Base-by-base conservation (phyloP, 1,140 invertebrate genomes). In the Microplitis demolitor region DNA sequence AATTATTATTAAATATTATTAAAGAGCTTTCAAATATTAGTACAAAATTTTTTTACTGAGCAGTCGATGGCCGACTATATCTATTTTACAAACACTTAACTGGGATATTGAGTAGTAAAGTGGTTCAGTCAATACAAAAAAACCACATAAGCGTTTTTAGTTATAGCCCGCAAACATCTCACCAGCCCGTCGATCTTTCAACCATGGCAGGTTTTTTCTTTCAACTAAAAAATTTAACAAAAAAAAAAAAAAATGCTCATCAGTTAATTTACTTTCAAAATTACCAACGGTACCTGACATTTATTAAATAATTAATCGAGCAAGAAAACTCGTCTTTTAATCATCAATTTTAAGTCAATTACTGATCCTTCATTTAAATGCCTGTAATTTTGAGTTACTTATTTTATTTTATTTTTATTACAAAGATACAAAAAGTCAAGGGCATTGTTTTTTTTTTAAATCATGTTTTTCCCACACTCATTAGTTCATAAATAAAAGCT, bases 41-140 rank as follows among this genome's bases (percentile, higher is more conserved):
- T 82, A 82, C 77, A 82, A 82, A 82, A 82, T 24, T 24, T 24
- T 24, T 82, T 82, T 78, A 81, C 74, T 78, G 68, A 73, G 73
- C 74, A 73, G 69, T 78, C 76, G 78, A 76, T 73, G 76, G 62
- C 72, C 74, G 71, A 72, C 66, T 56, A 33, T 58, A 58, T 31
- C 56, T 45, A 45, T 45, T 45, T 45, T 45, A 45, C 11, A 45
- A 45, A 45, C 39, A 45, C 39, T 45, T 45, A 45, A 45, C 39
- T 45, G 39, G 11, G 39, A 45, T 45, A 45, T 45, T 11, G 1
- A 31, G 13, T 54, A 35, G 31, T 33, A 34, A 9, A 35, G 54
- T 68, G 11, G 14, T 68, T 68, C 37, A 11, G 16, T 68, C 9
- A 39, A 35, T 35, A 45, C 11, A 45, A 6, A 45, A 45, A 45